Conservation (phyloP, 1,140 invertebrate species). For the Stegodyphus mimosarum region DNA sequence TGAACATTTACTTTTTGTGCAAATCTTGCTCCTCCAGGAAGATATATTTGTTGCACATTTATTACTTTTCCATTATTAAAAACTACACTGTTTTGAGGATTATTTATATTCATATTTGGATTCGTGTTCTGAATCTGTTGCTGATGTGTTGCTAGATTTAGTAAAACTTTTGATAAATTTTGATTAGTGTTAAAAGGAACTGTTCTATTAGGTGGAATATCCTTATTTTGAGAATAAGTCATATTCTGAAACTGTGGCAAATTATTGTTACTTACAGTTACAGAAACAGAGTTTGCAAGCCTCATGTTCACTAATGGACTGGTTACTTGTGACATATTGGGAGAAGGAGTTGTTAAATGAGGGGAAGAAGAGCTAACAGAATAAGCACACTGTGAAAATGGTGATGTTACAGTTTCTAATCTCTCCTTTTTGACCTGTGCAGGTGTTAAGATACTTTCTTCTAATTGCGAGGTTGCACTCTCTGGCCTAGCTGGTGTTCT, state of each 20-base stretch:
- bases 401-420: constrained; percentile 8
- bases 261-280: background rate
- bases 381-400: constrained; percentile 26
- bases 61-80: background rate
- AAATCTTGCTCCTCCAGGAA: background rate
- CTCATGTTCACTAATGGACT: background rate
- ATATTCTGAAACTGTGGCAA: too few species aligned
- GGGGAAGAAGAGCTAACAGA: background rate
- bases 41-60: background rate
- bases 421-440: constrained; percentile 27
- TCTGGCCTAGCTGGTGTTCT: constrained; percentile 41
- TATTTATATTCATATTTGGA: background rate
- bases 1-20: background rate
- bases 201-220: constrained; percentile 26
- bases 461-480: constrained; percentile 43
- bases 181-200: constrained; percentile 15
- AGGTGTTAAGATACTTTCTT: constrained; percentile 27
- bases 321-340: background rate
- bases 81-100: background rate
- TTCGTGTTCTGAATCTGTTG: background rate
- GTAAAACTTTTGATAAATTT: constrained; percentile 10
- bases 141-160: constrained; percentile 7
- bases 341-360: background rate
- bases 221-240: background rate
- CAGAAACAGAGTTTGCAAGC: background rate